phyloP scores from a whole-genome alignment of 2,113 vertebrate species.

The Notiomystis cincta region DNA sequence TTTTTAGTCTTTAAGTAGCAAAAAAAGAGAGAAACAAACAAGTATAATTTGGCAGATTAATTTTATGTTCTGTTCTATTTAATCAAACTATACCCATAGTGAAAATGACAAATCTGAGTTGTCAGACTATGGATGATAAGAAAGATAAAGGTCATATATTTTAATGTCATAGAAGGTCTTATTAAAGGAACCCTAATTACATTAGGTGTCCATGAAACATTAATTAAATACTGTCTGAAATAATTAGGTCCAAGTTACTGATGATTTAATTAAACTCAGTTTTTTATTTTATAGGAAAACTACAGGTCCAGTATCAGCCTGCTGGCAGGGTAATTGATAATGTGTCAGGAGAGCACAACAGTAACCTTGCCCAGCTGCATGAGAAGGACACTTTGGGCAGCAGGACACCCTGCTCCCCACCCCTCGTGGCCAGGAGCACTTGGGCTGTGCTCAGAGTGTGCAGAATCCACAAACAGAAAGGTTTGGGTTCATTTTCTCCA shows the following conservation, averaged over 20 bases:
- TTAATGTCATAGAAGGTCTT: slow-evolving; percentile 90
- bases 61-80: slow-evolving; percentile 82
- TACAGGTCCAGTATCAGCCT: slow-evolving; percentile 77
- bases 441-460: not conserved
- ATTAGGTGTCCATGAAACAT: slow-evolving; percentile 94
- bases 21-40: slow-evolving; percentile 91
- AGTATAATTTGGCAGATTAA: slow-evolving; percentile 94
- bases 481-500: not conserved
- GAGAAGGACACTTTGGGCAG: not conserved
- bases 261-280: slow-evolving; percentile 91
- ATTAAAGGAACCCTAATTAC: slow-evolving; percentile 96
- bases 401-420: not conserved
- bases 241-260: slow-evolving; percentile 95
- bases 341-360: slow-evolving; percentile 76
- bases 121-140: slow-evolving; percentile 87
- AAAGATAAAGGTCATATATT: slow-evolving; percentile 96
- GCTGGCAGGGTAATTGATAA: slow-evolving; percentile 92
- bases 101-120: slow-evolving; percentile 94
- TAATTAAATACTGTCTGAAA: slow-evolving; percentile 98
- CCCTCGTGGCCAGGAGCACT: not conserved
- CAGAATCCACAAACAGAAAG: not conserved
- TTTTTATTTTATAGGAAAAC: slow-evolving; percentile 86
- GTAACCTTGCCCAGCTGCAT: slow-evolving; percentile 83
- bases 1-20: slow-evolving; percentile 79
- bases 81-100: slow-evolving; percentile 83